Evolutionary conservation across 2,888 invertebrate species (phyloP).

Genomic region (Kuschelorhynchus macadamiae): DNA sequence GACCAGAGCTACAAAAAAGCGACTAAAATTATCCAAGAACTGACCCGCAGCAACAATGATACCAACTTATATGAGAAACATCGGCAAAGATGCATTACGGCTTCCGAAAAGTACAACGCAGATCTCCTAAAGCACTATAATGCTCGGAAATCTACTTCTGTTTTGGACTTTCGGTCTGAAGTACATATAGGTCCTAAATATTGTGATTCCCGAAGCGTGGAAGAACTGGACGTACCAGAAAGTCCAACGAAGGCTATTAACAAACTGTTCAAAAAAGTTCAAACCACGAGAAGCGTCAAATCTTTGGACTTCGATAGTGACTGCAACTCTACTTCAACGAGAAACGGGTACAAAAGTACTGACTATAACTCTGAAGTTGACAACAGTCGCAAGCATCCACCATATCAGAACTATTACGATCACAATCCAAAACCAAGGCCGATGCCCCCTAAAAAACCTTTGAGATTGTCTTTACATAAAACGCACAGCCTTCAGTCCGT

Average conservation of each 20-base stretch:
- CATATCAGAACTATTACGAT: conserved; percentile 60
- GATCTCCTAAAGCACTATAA: conserved; percentile 69
- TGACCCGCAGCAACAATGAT: conserved; percentile 61
- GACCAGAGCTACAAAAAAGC: conserved; percentile 67
- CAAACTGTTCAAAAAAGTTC: conserved; percentile 60
- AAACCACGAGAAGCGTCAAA: conserved; percentile 76
- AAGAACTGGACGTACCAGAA: conserved; percentile 69
- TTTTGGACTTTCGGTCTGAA: conserved; percentile 72
- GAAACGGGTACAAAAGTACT: conserved; percentile 61
- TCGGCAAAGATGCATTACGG: conserved; percentile 65
- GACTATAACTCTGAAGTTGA: conserved; percentile 75
- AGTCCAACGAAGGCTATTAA: conserved; percentile 64
- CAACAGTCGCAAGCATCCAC: conserved; percentile 69
- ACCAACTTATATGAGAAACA: conserved; percentile 65
- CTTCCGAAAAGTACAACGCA: conserved; percentile 66
- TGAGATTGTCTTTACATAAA: conserved; percentile 85
- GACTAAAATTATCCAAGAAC: conserved; percentile 66
- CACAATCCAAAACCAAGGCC: conserved; percentile 76
- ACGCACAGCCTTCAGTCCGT: conserved; percentile 87
- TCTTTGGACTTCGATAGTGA: conserved; percentile 87
- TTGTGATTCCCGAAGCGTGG: conserved; percentile 66
- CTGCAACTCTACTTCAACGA: conserved; percentile 59
- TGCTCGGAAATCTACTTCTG: conserved; percentile 72
- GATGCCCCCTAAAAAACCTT: conserved; percentile 88
- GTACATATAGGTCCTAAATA: conserved; percentile 64